Base-by-base conservation (phyloP, 2,113 vertebrate species). In the Ranitomeya imitator region DNA sequence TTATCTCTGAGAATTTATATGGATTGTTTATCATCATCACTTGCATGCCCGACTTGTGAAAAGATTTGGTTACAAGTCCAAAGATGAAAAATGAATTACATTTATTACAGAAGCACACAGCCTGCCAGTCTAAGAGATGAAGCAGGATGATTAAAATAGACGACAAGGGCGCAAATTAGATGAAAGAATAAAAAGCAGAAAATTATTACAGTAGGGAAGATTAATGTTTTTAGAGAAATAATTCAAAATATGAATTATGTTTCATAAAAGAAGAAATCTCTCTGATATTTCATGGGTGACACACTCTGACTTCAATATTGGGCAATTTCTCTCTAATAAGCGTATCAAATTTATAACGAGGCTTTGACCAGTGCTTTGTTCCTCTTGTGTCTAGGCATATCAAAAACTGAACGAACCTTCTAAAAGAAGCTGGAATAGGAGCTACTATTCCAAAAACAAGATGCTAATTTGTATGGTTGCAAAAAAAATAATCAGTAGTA, bases 131-230 rank as follows among this genome's bases (percentile, higher is more conserved):
- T 84, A 71, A 55, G n/a, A 84, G 81, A 84, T 84, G 63, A 84
- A 84, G 82, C 61, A 84, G 63, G 82, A 84, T 84, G 63, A 84
- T 84, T 84, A 84, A 84, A 84, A 71, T 84, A 84, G 82, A 84
- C 63, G 82, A 84, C 82, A 84, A 71, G 82, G 82, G 82, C 67
- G 82, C 82, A 84, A 84, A 84, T 84, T 69, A 84, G 82, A 71
- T 84, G 65, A 71, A 84, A 65, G 65, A 84, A 84, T 84, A 84
- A 71, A 84, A 84, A 69, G 82, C 82, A 55, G 82, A 71, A 84
- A 60, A 84, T 71, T 71, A 83, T 83, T 83, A 83, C 45, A 69
- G 45, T 83, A 84, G 18, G 51, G n/a, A 84, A 84, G 82, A 84
- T 84, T 84, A 71, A 84, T 84, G 82, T 84, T 69, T 81, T 71